A percentile compares a stretch with the other conserved stretches of the same genome.
These are phyloP conservation scores for Phortica okadai DNA, from an alignment of 2,888 invertebrate species.

Conservation along the genomic window DNA sequence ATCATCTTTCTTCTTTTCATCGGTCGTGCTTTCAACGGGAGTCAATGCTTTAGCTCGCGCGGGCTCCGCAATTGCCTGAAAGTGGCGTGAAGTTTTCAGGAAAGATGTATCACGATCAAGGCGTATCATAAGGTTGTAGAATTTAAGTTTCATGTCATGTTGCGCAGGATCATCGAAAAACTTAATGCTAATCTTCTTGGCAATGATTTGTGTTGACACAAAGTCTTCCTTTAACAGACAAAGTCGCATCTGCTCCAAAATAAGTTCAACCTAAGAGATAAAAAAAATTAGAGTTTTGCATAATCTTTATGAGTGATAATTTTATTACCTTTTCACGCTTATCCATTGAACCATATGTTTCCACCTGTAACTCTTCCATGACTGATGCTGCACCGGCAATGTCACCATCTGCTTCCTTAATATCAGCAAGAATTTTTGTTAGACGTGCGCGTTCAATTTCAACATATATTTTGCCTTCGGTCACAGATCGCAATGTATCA, in stretches of 20 bases:
- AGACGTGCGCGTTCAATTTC: slow-evolving; percentile 98
- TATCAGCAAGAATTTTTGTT: slow-evolving; percentile 91
- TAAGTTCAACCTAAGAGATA: slow-evolving; percentile 88
- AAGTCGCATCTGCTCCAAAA: slow-evolving; percentile 98
- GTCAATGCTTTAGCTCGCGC: slow-evolving; percentile 70
- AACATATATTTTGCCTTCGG: slow-evolving; percentile 99
- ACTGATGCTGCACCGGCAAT: slow-evolving; percentile 93
- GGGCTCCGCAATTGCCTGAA: slow-evolving; percentile 92
- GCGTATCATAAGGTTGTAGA: slow-evolving; percentile 82
- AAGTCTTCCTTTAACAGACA: slow-evolving; percentile 97
- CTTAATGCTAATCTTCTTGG: slow-evolving; percentile 97
- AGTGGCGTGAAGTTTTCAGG: slow-evolving; percentile 96
- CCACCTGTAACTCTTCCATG: slow-evolving; percentile 93
- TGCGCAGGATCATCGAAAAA: slow-evolving; percentile 90
- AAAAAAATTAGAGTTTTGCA: background rate
- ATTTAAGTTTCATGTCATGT: slow-evolving; percentile 76
- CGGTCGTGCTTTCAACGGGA: slow-evolving; percentile 56
- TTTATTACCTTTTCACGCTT: slow-evolving; percentile 83
- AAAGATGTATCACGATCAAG: slow-evolving; percentile 97
- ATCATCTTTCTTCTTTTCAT: slow-evolving; percentile 44
- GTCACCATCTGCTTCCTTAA: slow-evolving; percentile 89
- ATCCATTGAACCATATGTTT: slow-evolving; percentile 99
- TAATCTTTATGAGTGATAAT: background rate
- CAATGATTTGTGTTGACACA: slow-evolving; percentile 98
- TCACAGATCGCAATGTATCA: slow-evolving; percentile 95